phyloP scores from a whole-genome alignment of 2,113 vertebrate genomes.

The Chamaea fasciata region DNA sequence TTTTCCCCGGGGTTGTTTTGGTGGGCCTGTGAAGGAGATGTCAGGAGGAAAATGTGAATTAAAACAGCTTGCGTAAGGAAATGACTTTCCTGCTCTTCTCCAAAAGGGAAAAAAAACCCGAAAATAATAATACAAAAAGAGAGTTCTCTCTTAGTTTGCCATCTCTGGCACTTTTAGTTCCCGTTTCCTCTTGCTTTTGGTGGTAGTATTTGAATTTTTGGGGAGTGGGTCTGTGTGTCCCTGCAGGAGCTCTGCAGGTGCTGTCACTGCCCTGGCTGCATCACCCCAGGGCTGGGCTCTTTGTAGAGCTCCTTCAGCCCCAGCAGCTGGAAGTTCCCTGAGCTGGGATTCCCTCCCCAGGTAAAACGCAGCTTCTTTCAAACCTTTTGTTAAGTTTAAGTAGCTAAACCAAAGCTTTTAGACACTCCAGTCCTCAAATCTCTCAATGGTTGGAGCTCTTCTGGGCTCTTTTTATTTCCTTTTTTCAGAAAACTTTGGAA shows the following conservation, averaged over 20 bases:
- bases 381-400: too few species aligned
- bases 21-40: neutral
- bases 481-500: neutral
- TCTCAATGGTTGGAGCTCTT: neutral
- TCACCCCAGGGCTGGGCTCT: neutral
- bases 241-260: neutral
- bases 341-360: neutral
- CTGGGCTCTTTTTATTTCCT: neutral
- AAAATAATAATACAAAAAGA: neutral
- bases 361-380: neutral
- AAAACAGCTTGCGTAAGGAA: neutral
- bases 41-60: neutral
- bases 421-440: neutral
- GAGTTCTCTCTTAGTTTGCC: neutral
- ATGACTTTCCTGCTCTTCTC: neutral
- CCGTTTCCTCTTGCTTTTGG: neutral
- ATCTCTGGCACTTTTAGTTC: neutral
- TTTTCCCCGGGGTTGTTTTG: neutral
- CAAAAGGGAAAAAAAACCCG: neutral
- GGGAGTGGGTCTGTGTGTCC: too few species aligned
- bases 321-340: rapidly evolving
- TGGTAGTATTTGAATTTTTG: rapidly evolving
- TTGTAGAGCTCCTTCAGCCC: neutral
- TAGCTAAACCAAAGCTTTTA: neutral
- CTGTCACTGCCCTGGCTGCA: neutral